phyloP scores from a whole-genome alignment of 2,797 vertebrate genomes.

The Aythya fuligula region DNA sequence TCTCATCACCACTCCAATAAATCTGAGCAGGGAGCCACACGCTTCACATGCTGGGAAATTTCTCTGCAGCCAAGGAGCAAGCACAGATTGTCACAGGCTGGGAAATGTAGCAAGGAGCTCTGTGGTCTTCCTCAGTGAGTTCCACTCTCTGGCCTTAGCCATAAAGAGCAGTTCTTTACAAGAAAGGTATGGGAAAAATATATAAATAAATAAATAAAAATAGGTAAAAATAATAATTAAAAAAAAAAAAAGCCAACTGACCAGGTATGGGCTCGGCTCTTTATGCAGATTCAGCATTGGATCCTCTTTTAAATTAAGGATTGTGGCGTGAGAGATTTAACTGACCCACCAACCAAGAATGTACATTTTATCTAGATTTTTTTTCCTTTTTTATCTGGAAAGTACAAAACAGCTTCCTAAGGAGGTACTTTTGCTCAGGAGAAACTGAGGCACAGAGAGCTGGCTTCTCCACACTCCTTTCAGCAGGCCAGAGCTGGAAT shows the following conservation, averaged over 20 bases:
- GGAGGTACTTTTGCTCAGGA: background rate
- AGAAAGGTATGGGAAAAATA: background rate
- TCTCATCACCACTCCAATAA: background rate
- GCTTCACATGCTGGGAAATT: background rate
- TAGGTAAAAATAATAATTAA: too few species aligned
- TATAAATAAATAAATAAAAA: background rate
- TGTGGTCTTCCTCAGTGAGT: background rate
- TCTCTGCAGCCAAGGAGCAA: background rate
- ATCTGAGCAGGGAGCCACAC: background rate
- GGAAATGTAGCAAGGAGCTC: background rate
- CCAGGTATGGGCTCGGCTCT: background rate
- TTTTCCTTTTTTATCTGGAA: background rate
- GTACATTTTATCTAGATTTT: background rate
- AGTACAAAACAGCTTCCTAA: background rate
- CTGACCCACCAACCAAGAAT: background rate
- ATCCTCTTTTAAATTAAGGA: background rate
- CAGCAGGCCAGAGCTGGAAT: background rate
- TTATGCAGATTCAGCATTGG: background rate
- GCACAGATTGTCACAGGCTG: background rate
- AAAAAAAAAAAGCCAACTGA: too few species aligned
- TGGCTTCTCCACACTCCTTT: background rate
- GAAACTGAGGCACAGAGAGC: background rate
- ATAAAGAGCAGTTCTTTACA: too few species aligned
- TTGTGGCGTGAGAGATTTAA: background rate
- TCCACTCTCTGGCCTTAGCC: rapidly evolving